phyloP scores from a whole-genome alignment of 2,113 vertebrate species.

The Sylvicapra grimmia region DNA sequence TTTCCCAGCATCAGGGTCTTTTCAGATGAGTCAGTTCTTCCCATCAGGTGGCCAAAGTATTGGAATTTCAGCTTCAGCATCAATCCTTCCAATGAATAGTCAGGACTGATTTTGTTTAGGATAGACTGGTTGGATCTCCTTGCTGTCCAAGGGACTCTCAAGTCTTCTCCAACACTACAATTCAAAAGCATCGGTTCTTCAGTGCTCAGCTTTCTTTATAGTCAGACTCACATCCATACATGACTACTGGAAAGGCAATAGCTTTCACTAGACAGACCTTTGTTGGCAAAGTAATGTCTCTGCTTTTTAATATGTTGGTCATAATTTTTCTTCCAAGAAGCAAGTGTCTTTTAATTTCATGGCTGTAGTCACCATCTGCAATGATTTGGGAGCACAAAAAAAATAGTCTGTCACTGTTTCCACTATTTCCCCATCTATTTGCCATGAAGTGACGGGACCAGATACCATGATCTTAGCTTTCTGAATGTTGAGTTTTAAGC shows the following conservation, averaged over 20 bases:
- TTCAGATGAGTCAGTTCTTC: not conserved
- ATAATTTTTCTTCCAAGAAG: not conserved
- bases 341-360: not conserved
- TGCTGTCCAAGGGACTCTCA: not conserved
- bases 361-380: not conserved
- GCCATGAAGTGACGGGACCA: not conserved
- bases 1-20: not conserved
- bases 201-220: not conserved
- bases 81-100: not conserved
- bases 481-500: not conserved
- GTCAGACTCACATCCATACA: not conserved
- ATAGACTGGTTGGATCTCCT: not conserved
- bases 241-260: not conserved
- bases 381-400: not conserved
- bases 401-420: not conserved
- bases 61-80: not conserved
- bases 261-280: not conserved
- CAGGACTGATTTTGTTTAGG: not conserved
- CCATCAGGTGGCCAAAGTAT: not conserved
- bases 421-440: not conserved
- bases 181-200: not conserved
- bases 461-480: not conserved
- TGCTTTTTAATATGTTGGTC: not conserved
- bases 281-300: not conserved
- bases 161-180: not conserved